Evolutionary conservation across 53 echinoderm and acorn worm species (phyloP).

Genomic region (Zoroaster sp.): DNA sequence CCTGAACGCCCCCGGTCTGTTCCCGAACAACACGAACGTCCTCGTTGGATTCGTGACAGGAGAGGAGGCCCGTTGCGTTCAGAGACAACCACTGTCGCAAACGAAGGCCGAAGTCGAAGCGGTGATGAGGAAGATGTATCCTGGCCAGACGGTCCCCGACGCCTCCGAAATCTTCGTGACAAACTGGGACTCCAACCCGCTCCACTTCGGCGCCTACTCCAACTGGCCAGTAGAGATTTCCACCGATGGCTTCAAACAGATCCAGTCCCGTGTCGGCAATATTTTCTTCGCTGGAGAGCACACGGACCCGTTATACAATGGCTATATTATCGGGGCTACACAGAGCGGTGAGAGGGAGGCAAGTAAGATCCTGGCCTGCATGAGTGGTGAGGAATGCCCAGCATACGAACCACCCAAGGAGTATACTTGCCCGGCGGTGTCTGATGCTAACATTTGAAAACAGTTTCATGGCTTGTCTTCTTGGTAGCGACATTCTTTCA

Average conservation of each 20-base stretch:
- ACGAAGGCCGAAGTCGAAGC: no score
- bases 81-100: neutral
- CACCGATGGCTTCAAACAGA: slow-evolving; percentile 24
- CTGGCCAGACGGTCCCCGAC: neutral
- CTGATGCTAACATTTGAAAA: no score
- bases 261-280: no score
- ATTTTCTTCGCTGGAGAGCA: no score
- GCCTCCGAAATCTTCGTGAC: slow-evolving; percentile 20
- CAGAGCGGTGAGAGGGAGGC: slow-evolving; percentile 48
- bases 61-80: slow-evolving; percentile 37
- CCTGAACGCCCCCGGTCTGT: slow-evolving; percentile 33
- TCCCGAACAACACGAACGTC: slow-evolving; percentile 36
- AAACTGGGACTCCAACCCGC: slow-evolving; percentile 26
- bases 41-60: slow-evolving; percentile 30
- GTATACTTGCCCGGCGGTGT: neutral
- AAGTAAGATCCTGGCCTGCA: slow-evolving; percentile 23
- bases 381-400: slow-evolving; percentile 17
- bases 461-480: no score
- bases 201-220: slow-evolving; percentile 38
- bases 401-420: neutral
- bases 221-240: slow-evolving; percentile 67
- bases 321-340: slow-evolving; percentile 43
- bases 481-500: no score
- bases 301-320: slow-evolving; percentile 34
- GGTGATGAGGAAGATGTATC: slow-evolving; percentile 27